These are phyloP conservation scores for Synanthedon vespiformis DNA, from an alignment of 2,888 invertebrate species.

Conservation along the genomic window DNA sequence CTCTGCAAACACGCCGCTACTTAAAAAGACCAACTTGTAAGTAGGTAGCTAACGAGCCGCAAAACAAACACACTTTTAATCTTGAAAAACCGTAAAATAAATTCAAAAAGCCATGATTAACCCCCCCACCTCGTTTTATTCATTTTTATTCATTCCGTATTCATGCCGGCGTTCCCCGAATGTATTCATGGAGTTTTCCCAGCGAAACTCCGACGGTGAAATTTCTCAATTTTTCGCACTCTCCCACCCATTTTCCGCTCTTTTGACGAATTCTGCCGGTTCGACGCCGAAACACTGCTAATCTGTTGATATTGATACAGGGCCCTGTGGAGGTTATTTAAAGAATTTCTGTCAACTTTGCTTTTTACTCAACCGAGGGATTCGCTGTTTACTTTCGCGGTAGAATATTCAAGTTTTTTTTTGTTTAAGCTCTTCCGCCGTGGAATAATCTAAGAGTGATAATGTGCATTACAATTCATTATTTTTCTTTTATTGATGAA, in stretches of 20 bases:
- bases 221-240: slow-evolving; percentile 12
- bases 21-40: background rate
- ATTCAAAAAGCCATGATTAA: slow-evolving; percentile 51
- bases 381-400: too few relatives aligned
- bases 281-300: slow-evolving; percentile 33
- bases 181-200: slow-evolving; percentile 51
- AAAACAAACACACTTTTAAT: slow-evolving; percentile 20
- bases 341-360: slow-evolving; percentile 3
- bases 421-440: too few relatives aligned
- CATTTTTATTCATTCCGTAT: slow-evolving; percentile 58
- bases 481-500: too few relatives aligned
- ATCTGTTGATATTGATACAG: slow-evolving; percentile 58
- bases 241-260: slow-evolving; percentile 28
- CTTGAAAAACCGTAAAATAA: slow-evolving; percentile 27
- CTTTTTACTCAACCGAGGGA: background rate
- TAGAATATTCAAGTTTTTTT: too few relatives aligned
- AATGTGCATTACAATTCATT: too few relatives aligned
- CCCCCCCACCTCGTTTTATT: slow-evolving; percentile 26
- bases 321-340: slow-evolving; percentile 9
- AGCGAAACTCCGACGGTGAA: background rate
- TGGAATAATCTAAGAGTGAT: too few relatives aligned
- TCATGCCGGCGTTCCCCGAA: slow-evolving; percentile 43
- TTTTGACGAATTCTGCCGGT: slow-evolving; percentile 29
- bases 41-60: slow-evolving; percentile 1
- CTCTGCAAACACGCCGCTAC: background rate